phyloP scores from a whole-genome alignment of 2,888 invertebrate genomes.

The Tiliacea aurago region DNA sequence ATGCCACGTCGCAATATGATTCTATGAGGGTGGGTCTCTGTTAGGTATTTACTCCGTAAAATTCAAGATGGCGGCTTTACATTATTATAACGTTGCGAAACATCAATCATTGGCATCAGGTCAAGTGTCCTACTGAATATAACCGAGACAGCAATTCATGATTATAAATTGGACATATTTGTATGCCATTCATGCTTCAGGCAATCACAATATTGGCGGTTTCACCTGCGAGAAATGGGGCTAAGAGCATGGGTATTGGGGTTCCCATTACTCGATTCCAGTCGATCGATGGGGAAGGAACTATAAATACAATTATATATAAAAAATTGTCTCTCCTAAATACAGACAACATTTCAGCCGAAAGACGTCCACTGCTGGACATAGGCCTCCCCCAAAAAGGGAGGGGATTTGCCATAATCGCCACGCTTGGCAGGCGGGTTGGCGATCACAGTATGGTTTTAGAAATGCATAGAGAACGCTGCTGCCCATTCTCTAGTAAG shows the following conservation, averaged over 20 bases:
- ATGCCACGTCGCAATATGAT: background rate
- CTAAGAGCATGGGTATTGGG: background rate
- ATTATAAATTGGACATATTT: conserved; percentile 48
- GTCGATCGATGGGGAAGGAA: background rate
- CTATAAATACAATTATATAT: too few species aligned
- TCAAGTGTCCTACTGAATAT: conserved; percentile 36
- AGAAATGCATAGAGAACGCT: too few species aligned
- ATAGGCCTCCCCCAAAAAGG: too few species aligned
- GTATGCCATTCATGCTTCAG: conserved; percentile 21
- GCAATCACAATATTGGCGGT: conserved; percentile 26
- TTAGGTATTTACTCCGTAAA: conserved; percentile 5
- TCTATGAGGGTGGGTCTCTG: background rate
- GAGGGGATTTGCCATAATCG: too few species aligned
- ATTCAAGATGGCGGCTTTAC: conserved; percentile 42
- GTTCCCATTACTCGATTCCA: background rate
- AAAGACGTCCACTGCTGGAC: too few species aligned
- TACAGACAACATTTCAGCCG: too few species aligned
- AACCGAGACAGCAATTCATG: conserved; percentile 44
- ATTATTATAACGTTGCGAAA: conserved; percentile 43
- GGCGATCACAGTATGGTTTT: too few species aligned
- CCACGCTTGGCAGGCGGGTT: too few species aligned
- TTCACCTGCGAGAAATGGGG: background rate
- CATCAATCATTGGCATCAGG: conserved; percentile 46
- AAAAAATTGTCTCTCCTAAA: too few species aligned
- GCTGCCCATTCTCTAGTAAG: too few species aligned